These are phyloP conservation scores for Chymomyza caudatula DNA, from an alignment of 2,888 invertebrate species.

Conservation along the genomic window DNA sequence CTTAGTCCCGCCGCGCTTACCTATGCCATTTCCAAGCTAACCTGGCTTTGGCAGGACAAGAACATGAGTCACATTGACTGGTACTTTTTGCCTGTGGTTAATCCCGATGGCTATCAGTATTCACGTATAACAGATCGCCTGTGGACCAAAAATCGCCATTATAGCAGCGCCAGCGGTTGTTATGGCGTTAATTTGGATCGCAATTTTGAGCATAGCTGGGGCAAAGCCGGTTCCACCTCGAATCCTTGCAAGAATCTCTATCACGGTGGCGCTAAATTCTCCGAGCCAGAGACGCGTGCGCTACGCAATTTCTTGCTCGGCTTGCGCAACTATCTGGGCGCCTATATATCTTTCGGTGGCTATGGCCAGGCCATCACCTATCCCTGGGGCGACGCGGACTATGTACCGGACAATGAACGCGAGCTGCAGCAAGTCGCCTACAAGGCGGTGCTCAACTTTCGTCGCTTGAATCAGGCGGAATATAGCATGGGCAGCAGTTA, in stretches of 20 bases:
- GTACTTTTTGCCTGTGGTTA: conserved; percentile 86
- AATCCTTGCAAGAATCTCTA: conserved; percentile 90
- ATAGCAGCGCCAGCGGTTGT: conserved; percentile 80
- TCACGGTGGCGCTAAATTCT: conserved; percentile 87
- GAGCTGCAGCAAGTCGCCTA: conserved; percentile 62
- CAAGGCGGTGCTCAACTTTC: conserved; percentile 63
- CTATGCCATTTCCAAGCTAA: conserved; percentile 85
- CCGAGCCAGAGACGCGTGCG: conserved; percentile 90
- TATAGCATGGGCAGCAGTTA: conserved; percentile 74
- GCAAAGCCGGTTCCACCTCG: conserved; percentile 86
- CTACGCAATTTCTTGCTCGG: conserved; percentile 79
- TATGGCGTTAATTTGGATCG: conserved; percentile 89
- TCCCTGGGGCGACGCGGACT: conserved; percentile 77
- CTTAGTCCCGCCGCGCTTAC: conserved; percentile 88
- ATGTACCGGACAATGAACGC: conserved; percentile 68
- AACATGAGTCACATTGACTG: conserved; percentile 89
- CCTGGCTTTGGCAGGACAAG: conserved; percentile 81
- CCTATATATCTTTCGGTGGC: conserved; percentile 74
- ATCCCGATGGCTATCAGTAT: conserved; percentile 92
- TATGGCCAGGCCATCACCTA: conserved; percentile 79
- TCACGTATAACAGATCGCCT: conserved; percentile 87
- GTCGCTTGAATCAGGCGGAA: conserved; percentile 70
- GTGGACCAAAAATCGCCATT: conserved; percentile 88
- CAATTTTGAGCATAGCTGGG: conserved; percentile 93
- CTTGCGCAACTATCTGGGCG: conserved; percentile 70